Evolutionary conservation across 2,113 vertebrate genomes (phyloP).

Genomic region (Paramormyrops kingsleyae): DNA sequence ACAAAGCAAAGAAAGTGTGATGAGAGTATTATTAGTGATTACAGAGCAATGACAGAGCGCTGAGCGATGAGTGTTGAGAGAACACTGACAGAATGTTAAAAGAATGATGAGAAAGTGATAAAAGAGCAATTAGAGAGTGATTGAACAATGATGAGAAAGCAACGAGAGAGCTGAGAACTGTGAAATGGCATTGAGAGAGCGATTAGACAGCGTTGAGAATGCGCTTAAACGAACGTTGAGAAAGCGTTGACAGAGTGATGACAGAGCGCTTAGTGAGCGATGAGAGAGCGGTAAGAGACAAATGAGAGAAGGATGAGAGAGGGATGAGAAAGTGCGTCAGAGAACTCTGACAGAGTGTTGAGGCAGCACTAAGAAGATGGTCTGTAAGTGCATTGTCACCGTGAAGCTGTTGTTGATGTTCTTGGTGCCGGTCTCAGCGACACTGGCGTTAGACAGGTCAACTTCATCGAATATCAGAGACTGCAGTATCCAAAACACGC

Average conservation of each 20-base stretch:
- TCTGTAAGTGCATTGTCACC: constrained; percentile 47
- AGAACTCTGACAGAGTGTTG: neutral
- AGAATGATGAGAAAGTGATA: neutral
- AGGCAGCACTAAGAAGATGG: neutral
- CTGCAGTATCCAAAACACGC: constrained; percentile 41
- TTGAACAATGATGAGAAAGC: neutral
- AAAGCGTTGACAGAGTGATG: neutral
- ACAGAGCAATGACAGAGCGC: neutral
- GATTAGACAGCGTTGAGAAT: neutral
- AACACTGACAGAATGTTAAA: neutral
- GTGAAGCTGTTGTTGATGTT: constrained; percentile 96
- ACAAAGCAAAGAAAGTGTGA: no score
- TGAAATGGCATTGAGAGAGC: neutral
- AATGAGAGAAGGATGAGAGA: neutral
- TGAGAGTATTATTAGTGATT: neutral
- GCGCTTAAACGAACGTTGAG: no score
- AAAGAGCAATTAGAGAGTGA: neutral
- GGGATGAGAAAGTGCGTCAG: neutral
- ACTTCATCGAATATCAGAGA: constrained; percentile 91
- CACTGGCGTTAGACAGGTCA: constrained; percentile 85
- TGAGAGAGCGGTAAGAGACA: neutral
- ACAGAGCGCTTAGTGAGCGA: neutral
- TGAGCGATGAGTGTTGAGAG: neutral
- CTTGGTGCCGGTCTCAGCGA: constrained; percentile 90
- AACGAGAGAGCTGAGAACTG: neutral